Percentiles rank a stretch among this genome's conserved stretches.
Conservation (phyloP, 2,113 vertebrate genomes). For the Malurus melanocephalus region DNA sequence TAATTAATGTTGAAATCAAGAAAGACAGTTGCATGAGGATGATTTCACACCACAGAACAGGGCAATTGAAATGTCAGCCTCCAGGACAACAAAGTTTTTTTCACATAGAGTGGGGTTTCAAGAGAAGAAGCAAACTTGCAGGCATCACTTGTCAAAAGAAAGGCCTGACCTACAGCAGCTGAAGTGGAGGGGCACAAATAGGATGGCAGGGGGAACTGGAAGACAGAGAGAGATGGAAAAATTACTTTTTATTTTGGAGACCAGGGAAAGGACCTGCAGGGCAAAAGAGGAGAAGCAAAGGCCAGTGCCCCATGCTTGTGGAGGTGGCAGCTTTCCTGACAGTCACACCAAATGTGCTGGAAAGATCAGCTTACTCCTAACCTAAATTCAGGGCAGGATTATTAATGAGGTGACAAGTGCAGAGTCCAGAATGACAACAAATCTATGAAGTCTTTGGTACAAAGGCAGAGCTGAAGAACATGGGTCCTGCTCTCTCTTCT, state of each 20-base stretch:
- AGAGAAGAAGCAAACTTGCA: background rate
- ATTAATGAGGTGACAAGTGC: constrained; percentile 22
- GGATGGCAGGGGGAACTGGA: background rate
- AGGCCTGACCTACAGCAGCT: background rate
- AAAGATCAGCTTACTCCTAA: background rate
- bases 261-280: background rate
- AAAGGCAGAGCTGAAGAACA: background rate
- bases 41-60: background rate
- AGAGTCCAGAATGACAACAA: background rate
- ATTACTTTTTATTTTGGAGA: background rate
- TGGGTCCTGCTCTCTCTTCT: background rate
- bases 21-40: background rate
- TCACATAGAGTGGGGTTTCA: background rate
- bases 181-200: background rate
- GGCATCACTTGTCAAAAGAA: background rate
- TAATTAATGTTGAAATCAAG: background rate
- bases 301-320: rapidly evolving
- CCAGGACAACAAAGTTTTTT: background rate
- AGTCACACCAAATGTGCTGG: rapidly evolving
- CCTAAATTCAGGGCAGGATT: background rate
- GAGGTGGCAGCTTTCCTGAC: background rate
- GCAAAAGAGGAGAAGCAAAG: background rate
- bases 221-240: background rate
- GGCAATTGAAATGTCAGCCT: background rate
- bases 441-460: background rate